Conservation (phyloP, 2,888 invertebrate genomes). For the Danaus chrysippus region DNA sequence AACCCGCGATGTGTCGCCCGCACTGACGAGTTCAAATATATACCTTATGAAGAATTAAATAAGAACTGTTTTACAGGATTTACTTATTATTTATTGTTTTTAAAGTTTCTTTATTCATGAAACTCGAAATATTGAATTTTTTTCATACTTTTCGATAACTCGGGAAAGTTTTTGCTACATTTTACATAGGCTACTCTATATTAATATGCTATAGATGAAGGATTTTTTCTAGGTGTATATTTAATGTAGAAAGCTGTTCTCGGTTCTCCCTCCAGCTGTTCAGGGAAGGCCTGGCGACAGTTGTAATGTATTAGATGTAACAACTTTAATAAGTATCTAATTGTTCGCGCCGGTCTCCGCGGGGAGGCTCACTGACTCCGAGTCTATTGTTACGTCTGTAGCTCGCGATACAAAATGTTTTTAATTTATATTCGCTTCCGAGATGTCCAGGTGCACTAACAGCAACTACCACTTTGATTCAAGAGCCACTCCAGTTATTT, state of each 20-base stretch:
- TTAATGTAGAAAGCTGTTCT: neutral
- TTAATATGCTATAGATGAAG: too few relatives aligned
- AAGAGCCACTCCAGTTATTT: conserved; percentile 37
- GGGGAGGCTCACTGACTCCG: conserved; percentile 19
- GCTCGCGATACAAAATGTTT: conserved; percentile 15
- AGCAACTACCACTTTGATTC: conserved; percentile 12
- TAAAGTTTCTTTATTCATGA: too few relatives aligned
- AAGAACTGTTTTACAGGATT: neutral
- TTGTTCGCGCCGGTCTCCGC: conserved; percentile 42
- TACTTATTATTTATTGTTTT: too few relatives aligned
- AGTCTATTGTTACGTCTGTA: neutral
- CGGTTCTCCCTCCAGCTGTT: conserved; percentile 20
- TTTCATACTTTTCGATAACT: too few relatives aligned
- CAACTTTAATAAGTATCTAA: conserved; percentile 47
- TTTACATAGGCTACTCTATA: too few relatives aligned
- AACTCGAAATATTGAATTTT: too few relatives aligned
- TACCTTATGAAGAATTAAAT: neutral
- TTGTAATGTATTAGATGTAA: conserved; percentile 38
- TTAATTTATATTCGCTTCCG: conserved; percentile 8
- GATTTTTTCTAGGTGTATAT: too few relatives aligned
- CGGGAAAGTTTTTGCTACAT: too few relatives aligned
- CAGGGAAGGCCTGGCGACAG: neutral
- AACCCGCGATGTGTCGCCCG: conserved; percentile 20
- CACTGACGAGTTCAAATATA: conserved; percentile 12
- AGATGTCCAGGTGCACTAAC: conserved; percentile 19